Evolutionary conservation across 2,888 invertebrate genomes (phyloP), one percentile per base, ranked within the genome.

Genomic region (Microctonus aethiopoides): DNA sequence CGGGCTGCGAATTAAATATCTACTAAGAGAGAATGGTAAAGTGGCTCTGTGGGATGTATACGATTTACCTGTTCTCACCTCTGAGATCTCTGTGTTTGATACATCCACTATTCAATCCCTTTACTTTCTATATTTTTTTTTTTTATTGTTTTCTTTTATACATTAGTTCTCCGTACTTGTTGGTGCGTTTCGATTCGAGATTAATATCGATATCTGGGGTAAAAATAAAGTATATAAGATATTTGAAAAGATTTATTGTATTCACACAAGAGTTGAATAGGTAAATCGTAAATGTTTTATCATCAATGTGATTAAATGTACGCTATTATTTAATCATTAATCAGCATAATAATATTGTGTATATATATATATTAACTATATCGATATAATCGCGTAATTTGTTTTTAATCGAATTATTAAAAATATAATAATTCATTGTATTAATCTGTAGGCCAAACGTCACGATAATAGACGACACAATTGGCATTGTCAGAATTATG

Each of bases 291-390:
- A 74, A 77, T 80, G 83, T 82, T 83, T 84, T 81, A 84, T 85
- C 83, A 83, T 86, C 81, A 84, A 84, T 86, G 86, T 86, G 86
- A 85, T 86, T 76, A 74, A 83, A 84, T 81, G 80, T 78, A 79
- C 78, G 79, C 78, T 79, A 82, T 81, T 86, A 85, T 85, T 85
- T 86, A 86, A 86, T 81, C 84, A 81, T 81, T 82, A 82, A 84
- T 77, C 83, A 82, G 81, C 83, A 63, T 83, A 83, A 83, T 82
- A 83, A 81, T 77, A 78, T 77, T 85, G 83, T 84, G 82, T 81
- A 82, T 83, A 80, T 77, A 78, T 79, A 81, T 79, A 80, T 78
- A 81, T 77, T 79, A n/a, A 46, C 46, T 46, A 16, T 80, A 82
- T 79, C 80, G 82, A 82, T 85, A 84, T 86, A 84, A 81, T 75